Percentiles rank a stretch among this genome's conserved stretches.
phyloP scores from a whole-genome alignment of 2,888 invertebrate species.

The Calameuta pallipes region DNA sequence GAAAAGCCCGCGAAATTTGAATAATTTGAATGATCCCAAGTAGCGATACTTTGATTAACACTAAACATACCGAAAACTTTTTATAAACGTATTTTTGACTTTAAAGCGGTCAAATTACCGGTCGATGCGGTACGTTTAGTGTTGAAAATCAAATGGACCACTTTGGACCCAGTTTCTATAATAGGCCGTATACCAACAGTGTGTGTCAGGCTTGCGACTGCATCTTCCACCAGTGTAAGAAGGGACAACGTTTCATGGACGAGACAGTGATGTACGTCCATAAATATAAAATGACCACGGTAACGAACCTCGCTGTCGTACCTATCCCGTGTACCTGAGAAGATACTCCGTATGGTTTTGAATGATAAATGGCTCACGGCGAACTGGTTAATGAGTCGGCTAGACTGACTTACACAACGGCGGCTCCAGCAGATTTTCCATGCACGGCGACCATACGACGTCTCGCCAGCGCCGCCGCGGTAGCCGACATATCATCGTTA shows the following conservation, averaged over 20 bases:
- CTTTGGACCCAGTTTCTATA: background rate
- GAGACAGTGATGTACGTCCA: slow-evolving; percentile 6
- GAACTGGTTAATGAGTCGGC: slow-evolving; percentile 45
- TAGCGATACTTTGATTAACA: background rate
- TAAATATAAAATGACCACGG: background rate
- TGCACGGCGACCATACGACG: slow-evolving; percentile 9
- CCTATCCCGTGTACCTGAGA: background rate
- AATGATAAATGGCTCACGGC: slow-evolving; percentile 43
- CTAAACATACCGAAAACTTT: no score
- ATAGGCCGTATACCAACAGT: background rate
- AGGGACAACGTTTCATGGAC: background rate
- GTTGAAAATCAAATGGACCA: background rate
- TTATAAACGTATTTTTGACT: no score
- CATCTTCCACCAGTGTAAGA: background rate
- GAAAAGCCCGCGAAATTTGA: background rate
- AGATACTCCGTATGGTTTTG: slow-evolving; percentile 16
- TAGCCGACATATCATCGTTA: slow-evolving; percentile 52
- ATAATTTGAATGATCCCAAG: background rate
- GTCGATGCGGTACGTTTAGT: no score
- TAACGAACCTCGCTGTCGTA: background rate
- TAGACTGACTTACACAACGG: slow-evolving; percentile 32
- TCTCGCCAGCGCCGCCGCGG: slow-evolving; percentile 17
- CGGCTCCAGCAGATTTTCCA: slow-evolving; percentile 35
- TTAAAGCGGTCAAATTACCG: no score
- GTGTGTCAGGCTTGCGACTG: background rate